These are phyloP conservation scores for Brachionus plicatilis DNA, from an alignment of 1,140 invertebrate genomes.

Conservation along the genomic window DNA sequence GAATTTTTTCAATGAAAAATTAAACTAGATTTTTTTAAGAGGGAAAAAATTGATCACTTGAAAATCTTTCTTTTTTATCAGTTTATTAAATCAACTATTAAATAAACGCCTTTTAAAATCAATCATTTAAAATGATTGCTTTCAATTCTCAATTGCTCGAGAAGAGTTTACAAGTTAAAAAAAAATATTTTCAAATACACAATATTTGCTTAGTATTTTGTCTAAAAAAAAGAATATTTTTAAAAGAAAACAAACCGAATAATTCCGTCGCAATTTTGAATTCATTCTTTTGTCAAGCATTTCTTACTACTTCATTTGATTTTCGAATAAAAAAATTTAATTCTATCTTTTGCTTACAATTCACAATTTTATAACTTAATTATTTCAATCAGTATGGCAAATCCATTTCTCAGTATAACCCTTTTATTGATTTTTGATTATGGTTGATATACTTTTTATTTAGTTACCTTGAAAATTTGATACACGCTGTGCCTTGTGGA, in stretches of 20 bases:
- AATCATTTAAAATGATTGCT: not conserved
- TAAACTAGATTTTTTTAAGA: not conserved
- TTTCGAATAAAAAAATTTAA: not conserved
- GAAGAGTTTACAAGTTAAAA: not conserved
- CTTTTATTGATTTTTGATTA: not conserved
- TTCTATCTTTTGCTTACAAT: not conserved
- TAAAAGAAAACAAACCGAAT: not conserved
- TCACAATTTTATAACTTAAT: not conserved
- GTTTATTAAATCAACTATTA: not conserved
- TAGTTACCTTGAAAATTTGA: not conserved
- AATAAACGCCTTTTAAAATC: not conserved
- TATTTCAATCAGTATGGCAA: not conserved
- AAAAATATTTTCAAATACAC: not conserved
- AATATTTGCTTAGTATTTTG: not conserved
- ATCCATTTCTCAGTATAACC: not conserved
- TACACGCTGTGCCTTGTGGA: not conserved
- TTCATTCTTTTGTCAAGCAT: not conserved
- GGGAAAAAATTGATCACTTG: not conserved
- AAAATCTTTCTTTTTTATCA: not conserved
- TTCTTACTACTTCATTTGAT: not conserved
- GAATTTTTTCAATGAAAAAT: not conserved
- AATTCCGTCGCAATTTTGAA: not conserved
- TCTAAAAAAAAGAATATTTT: not conserved
- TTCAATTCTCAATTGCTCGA: not conserved
- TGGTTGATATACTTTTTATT: not conserved